phyloP scores from a whole-genome alignment of 1,140 invertebrate genomes.

The Elysia chlorotica region DNA sequence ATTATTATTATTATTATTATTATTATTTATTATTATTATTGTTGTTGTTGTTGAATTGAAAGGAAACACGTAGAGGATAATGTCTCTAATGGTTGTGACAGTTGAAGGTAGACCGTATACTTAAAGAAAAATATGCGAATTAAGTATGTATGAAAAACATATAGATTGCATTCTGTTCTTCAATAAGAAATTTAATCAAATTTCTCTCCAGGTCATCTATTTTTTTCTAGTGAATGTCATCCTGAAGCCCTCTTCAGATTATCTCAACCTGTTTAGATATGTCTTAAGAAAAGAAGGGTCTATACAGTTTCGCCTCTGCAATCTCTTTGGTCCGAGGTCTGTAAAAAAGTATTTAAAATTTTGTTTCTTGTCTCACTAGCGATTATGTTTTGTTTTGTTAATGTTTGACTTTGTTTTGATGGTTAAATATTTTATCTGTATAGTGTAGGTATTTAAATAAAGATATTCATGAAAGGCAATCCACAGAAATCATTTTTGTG shows the following conservation, averaged over 20 bases:
- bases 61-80: not conserved
- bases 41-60: not conserved
- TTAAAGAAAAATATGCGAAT: not conserved
- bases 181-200: not conserved
- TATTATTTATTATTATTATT: not conserved
- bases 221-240: conserved; percentile 34
- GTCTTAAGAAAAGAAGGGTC: conserved; percentile 33
- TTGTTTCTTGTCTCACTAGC: too few relatives aligned
- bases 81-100: not conserved
- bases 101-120: not conserved
- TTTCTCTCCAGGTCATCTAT: conserved; percentile 43
- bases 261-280: conserved; percentile 42
- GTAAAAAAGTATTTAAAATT: too few relatives aligned
- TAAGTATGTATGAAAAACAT: not conserved
- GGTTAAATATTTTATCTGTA: too few relatives aligned
- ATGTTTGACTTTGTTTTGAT: too few relatives aligned
- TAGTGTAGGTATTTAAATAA: too few relatives aligned
- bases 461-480: too few relatives aligned
- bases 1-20: not conserved
- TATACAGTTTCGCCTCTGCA: conserved; percentile 33
- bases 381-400: too few relatives aligned
- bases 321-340: conserved; percentile 40
- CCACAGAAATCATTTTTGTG: too few relatives aligned
- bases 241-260: conserved; percentile 32
- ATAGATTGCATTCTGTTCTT: not conserved